A percentile compares a stretch with the other conserved stretches of the same genome.
phyloP scores from a whole-genome alignment of 2,113 vertebrate genomes.

The Saguinus imperator region DNA sequence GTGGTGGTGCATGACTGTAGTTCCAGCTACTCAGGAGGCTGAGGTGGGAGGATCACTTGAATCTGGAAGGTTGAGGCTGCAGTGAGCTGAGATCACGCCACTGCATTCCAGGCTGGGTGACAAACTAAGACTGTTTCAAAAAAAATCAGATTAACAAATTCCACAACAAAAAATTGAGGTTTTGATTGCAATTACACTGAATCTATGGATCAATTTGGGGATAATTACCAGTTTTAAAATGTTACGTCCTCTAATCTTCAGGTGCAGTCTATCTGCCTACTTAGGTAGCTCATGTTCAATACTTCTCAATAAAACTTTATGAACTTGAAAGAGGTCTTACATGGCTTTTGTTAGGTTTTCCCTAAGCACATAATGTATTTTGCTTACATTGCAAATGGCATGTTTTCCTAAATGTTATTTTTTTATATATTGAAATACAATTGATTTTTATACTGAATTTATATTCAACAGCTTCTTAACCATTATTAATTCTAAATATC shows the following conservation, averaged over 20 bases:
- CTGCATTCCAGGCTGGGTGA: too few species aligned
- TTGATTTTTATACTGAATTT: constrained; percentile 8
- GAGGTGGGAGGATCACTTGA: too few species aligned
- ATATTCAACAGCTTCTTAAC: not conserved
- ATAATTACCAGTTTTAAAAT: not conserved
- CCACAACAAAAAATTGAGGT: not conserved
- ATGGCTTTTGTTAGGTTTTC: not conserved
- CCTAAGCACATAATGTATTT: not conserved
- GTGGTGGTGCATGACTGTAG: too few species aligned
- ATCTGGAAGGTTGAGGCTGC: too few species aligned
- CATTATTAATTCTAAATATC: constrained; percentile 1
- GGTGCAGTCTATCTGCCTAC: not conserved
- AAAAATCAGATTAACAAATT: not conserved
- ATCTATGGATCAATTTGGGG: not conserved
- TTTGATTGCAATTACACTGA: constrained; percentile 14
- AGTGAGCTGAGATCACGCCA: too few species aligned
- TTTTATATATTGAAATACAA: not conserved
- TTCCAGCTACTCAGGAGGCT: too few species aligned
- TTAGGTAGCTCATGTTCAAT: not conserved
- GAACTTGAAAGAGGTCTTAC: not conserved
- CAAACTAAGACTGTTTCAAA: too few species aligned
- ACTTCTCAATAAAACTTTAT: not conserved
- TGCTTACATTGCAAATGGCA: constrained; percentile 1
- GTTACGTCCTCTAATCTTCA: not conserved
- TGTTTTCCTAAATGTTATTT: constrained; percentile 6